phyloP scores from a whole-genome alignment of 2,113 vertebrate species.

The Synodontis membranacea region DNA sequence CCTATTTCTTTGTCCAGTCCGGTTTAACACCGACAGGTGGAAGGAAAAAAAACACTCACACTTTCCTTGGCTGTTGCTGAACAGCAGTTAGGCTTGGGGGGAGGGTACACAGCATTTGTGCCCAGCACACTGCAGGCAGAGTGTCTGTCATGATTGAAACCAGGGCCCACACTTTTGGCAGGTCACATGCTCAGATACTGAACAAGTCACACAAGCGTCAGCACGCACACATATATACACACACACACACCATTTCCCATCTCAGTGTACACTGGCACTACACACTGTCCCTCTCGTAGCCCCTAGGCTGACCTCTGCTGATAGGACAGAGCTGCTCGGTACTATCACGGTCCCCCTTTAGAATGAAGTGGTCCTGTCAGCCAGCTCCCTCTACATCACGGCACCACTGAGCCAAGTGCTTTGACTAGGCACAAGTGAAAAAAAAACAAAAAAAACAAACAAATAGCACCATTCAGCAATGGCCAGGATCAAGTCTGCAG shows the following conservation, averaged over 20 bases:
- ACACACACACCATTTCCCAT: slow-evolving; percentile 40
- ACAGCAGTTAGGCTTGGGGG: slow-evolving; percentile 21
- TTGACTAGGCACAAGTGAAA: slow-evolving; percentile 59
- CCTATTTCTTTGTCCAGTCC: not conserved
- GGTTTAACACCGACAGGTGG: slow-evolving; percentile 67
- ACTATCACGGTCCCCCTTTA: slow-evolving; percentile 70
- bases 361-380: slow-evolving; percentile 71
- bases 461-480: slow-evolving; percentile 36
- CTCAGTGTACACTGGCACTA: slow-evolving; percentile 33
- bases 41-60: slow-evolving; percentile 61
- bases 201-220: slow-evolving; percentile 67
- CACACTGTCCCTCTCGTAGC: slow-evolving; percentile 50
- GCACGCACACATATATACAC: slow-evolving; percentile 37
- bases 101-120: slow-evolving; percentile 9
- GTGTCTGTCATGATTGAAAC: slow-evolving; percentile 79
- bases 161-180: slow-evolving; percentile 70
- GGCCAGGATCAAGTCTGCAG: not conserved
- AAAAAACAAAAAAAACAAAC: too few species aligned
- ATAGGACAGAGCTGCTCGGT: slow-evolving; percentile 57
- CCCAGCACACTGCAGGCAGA: slow-evolving; percentile 22
- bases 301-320: slow-evolving; percentile 46
- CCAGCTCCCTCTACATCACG: slow-evolving; percentile 56
- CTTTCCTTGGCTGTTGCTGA: slow-evolving; percentile 3
- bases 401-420: slow-evolving; percentile 69
- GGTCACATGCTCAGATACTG: slow-evolving; percentile 72